Conservation (phyloP, 2,888 invertebrate species). For the Sympetrum striolatum region DNA sequence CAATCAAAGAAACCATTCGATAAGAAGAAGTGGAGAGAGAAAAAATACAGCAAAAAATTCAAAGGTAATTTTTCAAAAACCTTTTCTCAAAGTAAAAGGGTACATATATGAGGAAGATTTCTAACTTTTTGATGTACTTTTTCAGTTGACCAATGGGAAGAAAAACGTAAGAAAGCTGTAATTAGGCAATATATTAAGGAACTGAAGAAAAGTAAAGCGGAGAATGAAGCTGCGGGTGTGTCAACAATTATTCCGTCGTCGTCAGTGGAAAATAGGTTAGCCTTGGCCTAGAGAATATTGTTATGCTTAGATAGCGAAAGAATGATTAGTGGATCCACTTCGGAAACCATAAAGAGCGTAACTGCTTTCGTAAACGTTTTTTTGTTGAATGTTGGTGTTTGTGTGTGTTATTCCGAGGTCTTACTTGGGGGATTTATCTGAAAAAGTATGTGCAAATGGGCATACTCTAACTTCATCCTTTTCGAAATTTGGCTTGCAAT, state of each 20-base stretch:
- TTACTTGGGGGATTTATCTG: too few relatives aligned
- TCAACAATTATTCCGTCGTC: neutral
- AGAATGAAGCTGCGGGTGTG: neutral
- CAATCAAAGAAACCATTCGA: conserved; percentile 68
- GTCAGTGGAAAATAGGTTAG: neutral
- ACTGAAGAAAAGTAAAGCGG: conserved; percentile 59
- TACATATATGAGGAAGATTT: neutral
- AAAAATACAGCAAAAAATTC: conserved; percentile 75
- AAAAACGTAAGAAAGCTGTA: conserved; percentile 67
- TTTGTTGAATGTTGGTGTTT: too few relatives aligned
- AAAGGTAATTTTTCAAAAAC: conserved; percentile 58
- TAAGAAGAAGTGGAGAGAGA: conserved; percentile 70
- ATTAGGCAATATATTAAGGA: conserved; percentile 67
- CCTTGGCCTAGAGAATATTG: neutral
- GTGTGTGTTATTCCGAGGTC: too few relatives aligned
- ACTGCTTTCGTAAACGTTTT: too few relatives aligned
- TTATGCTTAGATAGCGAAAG: neutral
- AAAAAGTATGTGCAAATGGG: too few relatives aligned
- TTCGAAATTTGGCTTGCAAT: too few relatives aligned
- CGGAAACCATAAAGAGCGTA: too few relatives aligned
- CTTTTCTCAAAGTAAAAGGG: neutral
- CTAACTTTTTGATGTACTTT: neutral
- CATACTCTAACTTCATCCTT: too few relatives aligned
- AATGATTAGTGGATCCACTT: neutral
- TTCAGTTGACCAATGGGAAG: conserved; percentile 70